phyloP scores from a whole-genome alignment of 2,888 invertebrate species.

The Latrodectus elegans region DNA sequence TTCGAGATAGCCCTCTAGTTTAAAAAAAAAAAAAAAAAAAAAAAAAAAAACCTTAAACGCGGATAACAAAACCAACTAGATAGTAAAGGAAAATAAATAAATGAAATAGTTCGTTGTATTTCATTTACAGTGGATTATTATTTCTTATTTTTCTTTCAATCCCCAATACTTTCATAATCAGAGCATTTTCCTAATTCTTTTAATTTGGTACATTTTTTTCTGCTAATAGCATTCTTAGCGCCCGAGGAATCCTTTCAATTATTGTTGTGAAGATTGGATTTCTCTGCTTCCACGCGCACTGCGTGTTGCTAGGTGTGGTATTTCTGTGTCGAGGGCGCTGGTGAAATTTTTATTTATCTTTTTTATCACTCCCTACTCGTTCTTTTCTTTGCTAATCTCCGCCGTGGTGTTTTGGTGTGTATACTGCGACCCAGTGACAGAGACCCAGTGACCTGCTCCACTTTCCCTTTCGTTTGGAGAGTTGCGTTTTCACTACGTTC shows the following conservation, averaged over 20 bases:
- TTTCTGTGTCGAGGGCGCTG: slow-evolving; percentile 45
- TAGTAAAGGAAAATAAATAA: no score
- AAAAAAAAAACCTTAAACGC: no score
- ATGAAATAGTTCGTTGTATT: no score
- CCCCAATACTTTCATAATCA: no score
- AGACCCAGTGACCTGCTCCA: slow-evolving; percentile 69
- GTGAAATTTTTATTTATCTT: not conserved
- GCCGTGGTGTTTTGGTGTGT: slow-evolving; percentile 7
- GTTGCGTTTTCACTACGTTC: not conserved
- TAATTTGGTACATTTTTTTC: no score
- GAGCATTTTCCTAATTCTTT: no score
- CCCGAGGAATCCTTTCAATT: not conserved
- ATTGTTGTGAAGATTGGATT: slow-evolving; percentile 15
- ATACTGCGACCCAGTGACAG: slow-evolving; percentile 51
- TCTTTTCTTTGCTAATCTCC: slow-evolving; percentile 27
- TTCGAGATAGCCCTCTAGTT: no score
- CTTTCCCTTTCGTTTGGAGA: slow-evolving; percentile 57
- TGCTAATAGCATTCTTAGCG: no score
- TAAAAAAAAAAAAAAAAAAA: no score
- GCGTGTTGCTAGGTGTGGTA: slow-evolving; percentile 52
- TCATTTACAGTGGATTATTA: no score
- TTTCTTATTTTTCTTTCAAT: no score
- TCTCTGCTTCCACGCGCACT: slow-evolving; percentile 1
- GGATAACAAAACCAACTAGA: no score
- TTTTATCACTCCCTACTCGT: not conserved